These are phyloP conservation scores for Mobula hypostoma DNA, from an alignment of 2,113 vertebrate species.

Conservation along the genomic window DNA sequence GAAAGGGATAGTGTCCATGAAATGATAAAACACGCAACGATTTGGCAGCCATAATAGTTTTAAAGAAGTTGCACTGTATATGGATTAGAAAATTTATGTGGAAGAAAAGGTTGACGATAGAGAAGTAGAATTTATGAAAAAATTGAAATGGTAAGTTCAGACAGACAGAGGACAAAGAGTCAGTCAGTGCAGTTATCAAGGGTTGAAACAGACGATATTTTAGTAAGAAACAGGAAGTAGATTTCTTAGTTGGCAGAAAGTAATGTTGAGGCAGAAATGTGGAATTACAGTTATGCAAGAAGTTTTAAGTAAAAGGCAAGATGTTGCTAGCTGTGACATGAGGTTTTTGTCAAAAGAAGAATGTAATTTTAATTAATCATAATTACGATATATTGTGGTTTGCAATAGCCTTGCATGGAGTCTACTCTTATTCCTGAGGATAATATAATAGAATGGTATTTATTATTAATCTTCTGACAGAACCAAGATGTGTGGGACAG, in stretches of 20 bases:
- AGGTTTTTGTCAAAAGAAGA: not conserved
- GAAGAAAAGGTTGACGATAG: not conserved
- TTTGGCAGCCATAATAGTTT: not conserved
- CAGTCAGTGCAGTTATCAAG: not conserved
- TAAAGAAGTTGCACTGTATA: not conserved
- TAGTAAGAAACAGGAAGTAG: not conserved
- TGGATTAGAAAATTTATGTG: not conserved
- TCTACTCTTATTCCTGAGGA: not conserved
- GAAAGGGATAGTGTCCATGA: not conserved
- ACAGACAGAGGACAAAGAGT: not conserved
- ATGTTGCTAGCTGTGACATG: not conserved
- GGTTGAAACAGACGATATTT: not conserved
- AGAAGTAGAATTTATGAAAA: not conserved
- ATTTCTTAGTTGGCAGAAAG: not conserved
- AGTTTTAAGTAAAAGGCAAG: not conserved
- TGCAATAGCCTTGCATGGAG: not conserved
- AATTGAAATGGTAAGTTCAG: not conserved
- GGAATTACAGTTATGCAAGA: not conserved
- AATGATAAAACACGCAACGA: not conserved
- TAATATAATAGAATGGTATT: not conserved
- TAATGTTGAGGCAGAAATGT: not conserved
- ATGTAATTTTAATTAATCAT: not conserved
- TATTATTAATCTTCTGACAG: not conserved
- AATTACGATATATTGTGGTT: not conserved
- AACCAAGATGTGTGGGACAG: not conserved